Base-by-base conservation (phyloP, 1,140 invertebrate species). In the Pygmarrhopalites habei region DNA sequence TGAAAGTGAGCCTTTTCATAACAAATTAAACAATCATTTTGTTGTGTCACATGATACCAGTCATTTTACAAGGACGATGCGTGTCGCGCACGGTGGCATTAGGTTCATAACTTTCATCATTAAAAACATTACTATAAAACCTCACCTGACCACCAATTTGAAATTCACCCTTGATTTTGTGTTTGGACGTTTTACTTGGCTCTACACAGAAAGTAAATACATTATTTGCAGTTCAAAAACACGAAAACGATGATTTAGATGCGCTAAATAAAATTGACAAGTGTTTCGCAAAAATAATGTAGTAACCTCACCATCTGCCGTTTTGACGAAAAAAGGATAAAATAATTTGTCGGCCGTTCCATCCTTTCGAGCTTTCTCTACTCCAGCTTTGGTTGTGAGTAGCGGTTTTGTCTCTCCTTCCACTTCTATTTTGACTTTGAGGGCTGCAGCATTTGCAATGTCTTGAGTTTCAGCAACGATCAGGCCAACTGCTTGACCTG, bases 1-100 rank as follows among this genome's bases (percentile, higher is more conserved):
- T 73, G 67, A 60, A 78, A 77, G 65, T 79, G 78, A 65, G 74
- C 75, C 68, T 85, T n/a, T n/a, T n/a, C n/a, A n/a, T n/a, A n/a
- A n/a, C n/a, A n/a, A n/a, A n/a, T n/a, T n/a, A n/a, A n/a, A n/a
- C n/a, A n/a, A n/a, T n/a, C n/a, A n/a, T n/a, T n/a, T n/a, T n/a
- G n/a, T n/a, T n/a, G n/a, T n/a, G n/a, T n/a, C n/a, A n/a, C n/a
- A n/a, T n/a, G n/a, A n/a, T n/a, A n/a, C n/a, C n/a, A n/a, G n/a
- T n/a, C n/a, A n/a, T n/a, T n/a, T n/a, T n/a, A n/a, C n/a, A n/a
- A n/a, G n/a, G n/a, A n/a, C n/a, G n/a, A n/a, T n/a, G n/a, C n/a
- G n/a, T n/a, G n/a, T n/a, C n/a, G n/a, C n/a, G n/a, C n/a, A n/a
- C n/a, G n/a, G n/a, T n/a, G n/a, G n/a, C n/a, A n/a, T n/a, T n/a